Percentiles rank a stretch among this genome's conserved stretches.
phyloP scores from a whole-genome alignment of 1,140 invertebrate species.

The Pinna nobilis region DNA sequence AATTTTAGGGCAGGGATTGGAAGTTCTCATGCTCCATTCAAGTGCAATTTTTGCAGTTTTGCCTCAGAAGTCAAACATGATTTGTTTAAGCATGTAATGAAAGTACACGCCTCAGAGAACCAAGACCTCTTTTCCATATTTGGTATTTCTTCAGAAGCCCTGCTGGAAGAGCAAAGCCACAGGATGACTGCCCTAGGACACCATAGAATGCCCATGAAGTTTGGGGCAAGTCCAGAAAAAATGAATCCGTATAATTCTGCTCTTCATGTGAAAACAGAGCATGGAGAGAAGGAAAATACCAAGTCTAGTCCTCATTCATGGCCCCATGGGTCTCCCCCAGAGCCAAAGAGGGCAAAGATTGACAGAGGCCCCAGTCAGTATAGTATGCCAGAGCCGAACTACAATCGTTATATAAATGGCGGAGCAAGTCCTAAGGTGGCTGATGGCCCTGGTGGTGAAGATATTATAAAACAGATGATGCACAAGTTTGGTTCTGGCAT shows the following conservation, averaged over 20 bases:
- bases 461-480: slow-evolving; percentile 53
- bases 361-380: slow-evolving; percentile 15
- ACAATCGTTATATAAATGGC: slow-evolving; percentile 25
- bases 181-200: slow-evolving; percentile 21
- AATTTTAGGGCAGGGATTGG: slow-evolving; percentile 1
- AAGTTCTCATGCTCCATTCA: slow-evolving; percentile 44
- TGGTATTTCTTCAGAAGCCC: slow-evolving; percentile 63
- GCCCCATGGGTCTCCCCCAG: slow-evolving; percentile 31
- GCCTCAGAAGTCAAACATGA: slow-evolving; percentile 65
- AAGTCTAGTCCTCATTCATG: slow-evolving; percentile 47
- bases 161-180: slow-evolving; percentile 59
- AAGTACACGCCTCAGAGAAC: slow-evolving; percentile 73
- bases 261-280: slow-evolving; percentile 48
- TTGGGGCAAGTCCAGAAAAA: slow-evolving; percentile 20
- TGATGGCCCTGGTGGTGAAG: slow-evolving; percentile 14
- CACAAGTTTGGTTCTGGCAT: slow-evolving; percentile 43
- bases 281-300: not conserved
- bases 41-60: slow-evolving; percentile 76
- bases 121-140: slow-evolving; percentile 70
- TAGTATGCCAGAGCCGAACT: slow-evolving; percentile 39
- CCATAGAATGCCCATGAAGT: slow-evolving; percentile 22
- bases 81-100: slow-evolving; percentile 73
- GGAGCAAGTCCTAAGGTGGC: slow-evolving; percentile 26
- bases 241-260: slow-evolving; percentile 1
- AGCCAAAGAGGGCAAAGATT: not conserved